Evolutionary conservation across 1,140 invertebrate species (phyloP), one percentile per base, ranked within the genome.

Genomic region (Pissodes strobi): DNA sequence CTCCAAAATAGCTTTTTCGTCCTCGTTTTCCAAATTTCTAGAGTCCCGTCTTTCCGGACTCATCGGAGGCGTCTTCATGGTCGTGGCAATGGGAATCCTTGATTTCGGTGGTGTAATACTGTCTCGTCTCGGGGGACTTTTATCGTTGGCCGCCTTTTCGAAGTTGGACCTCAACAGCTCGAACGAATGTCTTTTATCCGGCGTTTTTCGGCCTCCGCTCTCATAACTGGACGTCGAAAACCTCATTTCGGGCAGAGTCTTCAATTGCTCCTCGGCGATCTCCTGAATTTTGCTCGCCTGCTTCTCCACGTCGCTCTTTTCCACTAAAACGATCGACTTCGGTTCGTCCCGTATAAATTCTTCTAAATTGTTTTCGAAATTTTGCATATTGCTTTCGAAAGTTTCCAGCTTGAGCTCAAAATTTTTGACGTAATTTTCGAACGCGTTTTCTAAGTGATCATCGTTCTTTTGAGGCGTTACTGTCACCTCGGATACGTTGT

Each of bases 151-250:
- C 30, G 79, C 79, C 45, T 77, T 79, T 61, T 81, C 79, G 51
- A 81, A 81, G 60, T 79, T 80, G 0, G 78, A 79, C 19, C 77
- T 72, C 21, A 81, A 68, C 41, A 78, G 69, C 69, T 81, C 79
- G 37, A 81, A 78, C 9, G 82, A 84, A 12, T 82, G 71, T 62
- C 83, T 66, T 56, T 79, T 79, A 53, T 78, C 76, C 6, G 75
- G 72, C 10, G 70, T 70, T 61, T 74, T 78, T 2, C 67, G 60
- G 0, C 79, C 76, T 1, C 78, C 76, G 62, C 78, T 77, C 79
- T 85, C 83, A 69, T 85, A 85, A 21, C 82, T 85, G 0, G 84
- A 81, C 15, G 84, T 85, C 22, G 81, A 79, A 71, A 85, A 85
- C 73, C 83, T 80, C 57, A 85, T 85, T 51, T 83, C 81, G 51